These are phyloP conservation scores for Threskiornis aethiopicus DNA, from an alignment of 2,797 vertebrate species.

Conservation along the genomic window DNA sequence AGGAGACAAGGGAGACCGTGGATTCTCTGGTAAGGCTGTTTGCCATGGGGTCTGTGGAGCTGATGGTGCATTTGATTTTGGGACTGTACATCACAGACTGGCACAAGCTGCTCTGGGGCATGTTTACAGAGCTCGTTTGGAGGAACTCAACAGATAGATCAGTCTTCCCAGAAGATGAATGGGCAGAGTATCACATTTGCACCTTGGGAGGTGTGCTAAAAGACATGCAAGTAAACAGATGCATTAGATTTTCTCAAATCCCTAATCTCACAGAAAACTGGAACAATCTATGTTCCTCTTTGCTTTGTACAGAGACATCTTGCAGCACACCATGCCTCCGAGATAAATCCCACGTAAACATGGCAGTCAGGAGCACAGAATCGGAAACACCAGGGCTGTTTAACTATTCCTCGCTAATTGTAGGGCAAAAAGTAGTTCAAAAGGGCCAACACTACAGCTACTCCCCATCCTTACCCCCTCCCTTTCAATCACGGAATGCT, in stretches of 20 bases:
- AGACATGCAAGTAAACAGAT: not conserved
- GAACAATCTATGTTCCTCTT: not conserved
- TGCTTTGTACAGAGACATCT: not conserved
- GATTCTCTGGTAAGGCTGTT: constrained; percentile 14
- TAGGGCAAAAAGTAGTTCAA: not conserved
- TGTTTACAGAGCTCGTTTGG: not conserved
- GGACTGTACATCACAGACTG: not conserved
- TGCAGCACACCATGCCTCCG: fast-evolving
- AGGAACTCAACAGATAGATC: not conserved
- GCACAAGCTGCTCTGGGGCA: not conserved
- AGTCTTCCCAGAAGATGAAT: not conserved
- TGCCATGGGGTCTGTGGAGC: not conserved
- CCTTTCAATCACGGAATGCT: not conserved
- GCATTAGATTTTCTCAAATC: not conserved
- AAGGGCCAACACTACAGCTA: not conserved
- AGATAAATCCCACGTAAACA: not conserved
- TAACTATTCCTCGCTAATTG: not conserved
- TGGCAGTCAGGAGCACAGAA: not conserved
- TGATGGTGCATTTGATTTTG: not conserved
- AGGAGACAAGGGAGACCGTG: constrained; percentile 30
- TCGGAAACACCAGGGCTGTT: not conserved
- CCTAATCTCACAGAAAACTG: not conserved
- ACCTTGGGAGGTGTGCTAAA: not conserved
- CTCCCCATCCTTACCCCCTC: not conserved
- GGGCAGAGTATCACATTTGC: not conserved